phyloP scores from a whole-genome alignment of 2,113 vertebrate genomes.

The Engraulis encrasicolus region DNA sequence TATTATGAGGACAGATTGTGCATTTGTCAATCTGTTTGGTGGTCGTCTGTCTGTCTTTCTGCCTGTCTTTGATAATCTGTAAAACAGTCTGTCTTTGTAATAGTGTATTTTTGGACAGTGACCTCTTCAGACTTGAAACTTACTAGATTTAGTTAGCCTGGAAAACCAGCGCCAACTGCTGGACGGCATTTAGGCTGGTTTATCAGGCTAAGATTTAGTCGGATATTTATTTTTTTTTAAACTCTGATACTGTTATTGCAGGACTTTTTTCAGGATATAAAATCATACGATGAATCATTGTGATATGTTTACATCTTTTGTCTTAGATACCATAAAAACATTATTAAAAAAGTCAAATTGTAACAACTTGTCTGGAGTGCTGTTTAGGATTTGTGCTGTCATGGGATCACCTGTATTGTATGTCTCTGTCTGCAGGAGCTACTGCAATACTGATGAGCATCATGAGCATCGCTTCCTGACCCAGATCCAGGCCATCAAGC shows the following conservation, averaged over 20 bases:
- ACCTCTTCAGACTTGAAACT: not conserved
- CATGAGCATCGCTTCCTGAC: conserved; percentile 92
- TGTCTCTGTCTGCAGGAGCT: conserved; percentile 88
- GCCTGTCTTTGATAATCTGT: too few relatives aligned
- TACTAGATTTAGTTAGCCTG: too few relatives aligned
- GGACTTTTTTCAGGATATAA: too few relatives aligned
- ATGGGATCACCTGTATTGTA: conserved; percentile 41
- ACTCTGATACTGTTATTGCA: too few relatives aligned
- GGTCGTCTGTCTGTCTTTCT: not conserved
- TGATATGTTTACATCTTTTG: too few relatives aligned
- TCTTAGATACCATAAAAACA: too few relatives aligned
- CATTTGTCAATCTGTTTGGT: not conserved
- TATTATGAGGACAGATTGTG: conserved; percentile 16
- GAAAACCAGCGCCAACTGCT: too few relatives aligned
- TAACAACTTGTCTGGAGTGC: conserved; percentile 57
- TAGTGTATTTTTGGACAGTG: not conserved
- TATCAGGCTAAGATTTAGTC: too few relatives aligned
- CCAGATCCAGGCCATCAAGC: conserved; percentile 93
- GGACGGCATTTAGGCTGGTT: too few relatives aligned
- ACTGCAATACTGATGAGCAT: conserved; percentile 93
- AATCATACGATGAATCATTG: too few relatives aligned
- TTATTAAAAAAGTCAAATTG: too few relatives aligned
- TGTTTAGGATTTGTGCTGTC: conserved; percentile 44
- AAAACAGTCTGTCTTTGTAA: conserved; percentile 48
- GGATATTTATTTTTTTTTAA: too few relatives aligned